phyloP scores from a whole-genome alignment of 2,797 vertebrate genomes.

The Coluber constrictor region DNA sequence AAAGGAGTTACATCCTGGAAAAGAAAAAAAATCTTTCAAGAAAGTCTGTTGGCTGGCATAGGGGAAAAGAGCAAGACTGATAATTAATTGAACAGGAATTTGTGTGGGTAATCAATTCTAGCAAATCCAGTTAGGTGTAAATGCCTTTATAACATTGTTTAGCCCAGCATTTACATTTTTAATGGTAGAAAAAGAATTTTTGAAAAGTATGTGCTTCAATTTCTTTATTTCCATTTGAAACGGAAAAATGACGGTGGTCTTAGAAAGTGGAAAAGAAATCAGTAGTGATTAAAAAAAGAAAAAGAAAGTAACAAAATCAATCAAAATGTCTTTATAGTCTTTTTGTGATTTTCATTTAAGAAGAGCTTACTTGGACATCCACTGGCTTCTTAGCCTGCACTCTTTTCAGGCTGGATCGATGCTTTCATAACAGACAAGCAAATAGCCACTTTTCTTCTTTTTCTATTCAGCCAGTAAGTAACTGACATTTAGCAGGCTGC shows the following conservation, averaged over 20 bases:
- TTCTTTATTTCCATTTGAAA: background rate
- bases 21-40: background rate
- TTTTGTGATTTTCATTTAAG: background rate
- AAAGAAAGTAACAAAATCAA: background rate
- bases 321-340: background rate
- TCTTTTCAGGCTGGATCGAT: background rate
- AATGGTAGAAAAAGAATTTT: background rate
- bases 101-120: background rate
- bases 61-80: background rate
- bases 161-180: background rate
- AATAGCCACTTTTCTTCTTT: conserved; percentile 11
- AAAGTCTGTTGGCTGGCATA: background rate
- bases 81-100: background rate
- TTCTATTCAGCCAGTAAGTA: conserved; percentile 13
- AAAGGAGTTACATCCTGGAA: background rate
- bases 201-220: background rate
- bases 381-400: background rate
- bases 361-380: background rate
- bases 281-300: background rate
- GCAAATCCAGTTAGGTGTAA: background rate
- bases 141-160: background rate
- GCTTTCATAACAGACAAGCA: conserved; percentile 3
- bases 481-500: conserved; percentile 38
- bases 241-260: background rate
- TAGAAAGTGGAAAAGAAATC: background rate